These are phyloP conservation scores for Catamblyrhynchus diadema DNA, from an alignment of 2,797 vertebrate genomes.

Conservation along the genomic window DNA sequence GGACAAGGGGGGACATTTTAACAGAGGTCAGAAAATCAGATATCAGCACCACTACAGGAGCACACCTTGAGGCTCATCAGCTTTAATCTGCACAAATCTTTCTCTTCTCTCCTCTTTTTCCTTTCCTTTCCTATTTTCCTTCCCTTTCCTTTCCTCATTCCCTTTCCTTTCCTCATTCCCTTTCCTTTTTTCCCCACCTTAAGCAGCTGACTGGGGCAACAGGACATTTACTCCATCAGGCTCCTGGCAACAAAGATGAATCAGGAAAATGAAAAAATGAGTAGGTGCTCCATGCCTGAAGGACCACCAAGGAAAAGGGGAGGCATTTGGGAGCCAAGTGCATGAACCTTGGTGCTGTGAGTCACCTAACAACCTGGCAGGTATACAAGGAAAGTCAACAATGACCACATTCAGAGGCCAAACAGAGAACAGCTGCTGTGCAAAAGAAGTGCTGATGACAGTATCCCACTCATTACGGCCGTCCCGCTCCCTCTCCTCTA, in stretches of 20 bases:
- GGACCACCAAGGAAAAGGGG: neutral
- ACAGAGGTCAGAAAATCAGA: neutral
- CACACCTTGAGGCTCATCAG: neutral
- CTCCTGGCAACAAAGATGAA: neutral
- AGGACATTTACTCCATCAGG: neutral
- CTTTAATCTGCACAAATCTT: neutral
- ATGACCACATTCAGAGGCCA: conserved; percentile 52
- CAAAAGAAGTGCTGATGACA: conserved; percentile 61
- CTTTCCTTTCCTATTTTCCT: no score
- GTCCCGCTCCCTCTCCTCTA: neutral
- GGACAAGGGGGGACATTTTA: neutral
- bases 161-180: neutral
- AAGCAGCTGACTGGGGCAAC: neutral
- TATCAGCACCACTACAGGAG: neutral
- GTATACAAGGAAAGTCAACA: conserved; percentile 55
- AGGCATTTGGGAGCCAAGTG: neutral
- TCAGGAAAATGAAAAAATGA: neutral
- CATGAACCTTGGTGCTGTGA: conserved; percentile 32
- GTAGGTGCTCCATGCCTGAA: neutral
- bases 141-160: no score
- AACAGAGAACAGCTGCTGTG: conserved; percentile 60
- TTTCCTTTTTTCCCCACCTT: neutral
- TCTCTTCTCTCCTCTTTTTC: no score
- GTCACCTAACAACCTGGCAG: conserved; percentile 62
- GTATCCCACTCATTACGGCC: conserved; percentile 20